Percentiles rank a stretch among this genome's conserved stretches.
Evolutionary conservation across 2,113 vertebrate species (phyloP).

Genomic region (Alligator mississippiensis): DNA sequence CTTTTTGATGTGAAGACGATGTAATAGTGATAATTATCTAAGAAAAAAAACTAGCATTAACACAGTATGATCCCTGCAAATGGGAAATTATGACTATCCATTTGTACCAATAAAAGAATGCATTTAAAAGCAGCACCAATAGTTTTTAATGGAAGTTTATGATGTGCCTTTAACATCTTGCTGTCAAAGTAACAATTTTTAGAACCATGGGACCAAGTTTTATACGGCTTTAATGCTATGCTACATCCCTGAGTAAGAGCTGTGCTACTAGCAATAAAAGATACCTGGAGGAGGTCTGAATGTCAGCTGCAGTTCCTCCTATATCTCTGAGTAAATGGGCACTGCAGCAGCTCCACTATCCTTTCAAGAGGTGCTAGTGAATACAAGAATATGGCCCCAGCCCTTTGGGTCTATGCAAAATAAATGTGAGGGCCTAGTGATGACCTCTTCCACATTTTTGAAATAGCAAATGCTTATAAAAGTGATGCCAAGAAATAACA

Average conservation of each 20-base stretch:
- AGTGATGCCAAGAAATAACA: background rate
- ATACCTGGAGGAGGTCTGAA: background rate
- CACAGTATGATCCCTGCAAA: background rate
- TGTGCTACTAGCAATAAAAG: background rate
- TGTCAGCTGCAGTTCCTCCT: background rate
- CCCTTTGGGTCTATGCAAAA: background rate
- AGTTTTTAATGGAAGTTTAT: background rate
- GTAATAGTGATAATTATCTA: background rate
- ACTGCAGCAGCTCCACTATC: background rate
- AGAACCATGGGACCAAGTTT: background rate
- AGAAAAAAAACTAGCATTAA: background rate
- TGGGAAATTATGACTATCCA: accelerated
- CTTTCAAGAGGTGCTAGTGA: background rate
- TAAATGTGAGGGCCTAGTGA: background rate
- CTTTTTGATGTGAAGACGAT: background rate
- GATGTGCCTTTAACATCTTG: accelerated
- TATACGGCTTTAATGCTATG: background rate
- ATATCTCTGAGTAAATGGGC: background rate
- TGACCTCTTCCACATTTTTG: background rate
- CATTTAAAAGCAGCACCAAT: background rate
- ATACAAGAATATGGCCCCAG: background rate
- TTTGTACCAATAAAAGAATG: background rate
- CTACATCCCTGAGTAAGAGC: background rate
- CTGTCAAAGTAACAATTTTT: background rate
- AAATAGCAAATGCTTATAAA: background rate